phyloP scores from a whole-genome alignment of 2,888 invertebrate genomes.

The Meteorus colon region DNA sequence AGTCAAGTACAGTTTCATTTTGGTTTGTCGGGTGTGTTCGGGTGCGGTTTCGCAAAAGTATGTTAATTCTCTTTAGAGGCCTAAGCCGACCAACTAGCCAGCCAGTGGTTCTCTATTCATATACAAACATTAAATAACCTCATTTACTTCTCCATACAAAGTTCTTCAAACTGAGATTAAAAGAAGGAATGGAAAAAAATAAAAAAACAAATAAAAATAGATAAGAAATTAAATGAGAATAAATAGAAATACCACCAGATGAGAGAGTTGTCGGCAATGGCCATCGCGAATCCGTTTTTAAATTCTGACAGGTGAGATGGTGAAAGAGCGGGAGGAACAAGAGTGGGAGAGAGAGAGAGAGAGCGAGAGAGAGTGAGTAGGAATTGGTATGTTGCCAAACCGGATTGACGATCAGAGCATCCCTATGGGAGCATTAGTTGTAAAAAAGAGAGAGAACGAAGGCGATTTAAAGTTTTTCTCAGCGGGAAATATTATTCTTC shows the following conservation, averaged over 20 bases:
- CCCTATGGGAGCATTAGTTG: constrained; percentile 40
- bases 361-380: neutral
- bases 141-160: neutral
- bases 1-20: constrained; percentile 40
- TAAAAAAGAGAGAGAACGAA: constrained; percentile 34
- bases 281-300: constrained; percentile 46
- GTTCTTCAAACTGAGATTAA: neutral
- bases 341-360: neutral
- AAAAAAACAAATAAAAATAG: neutral
- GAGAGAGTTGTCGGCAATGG: constrained; percentile 38
- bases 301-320: constrained; percentile 51
- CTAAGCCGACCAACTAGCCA: constrained; percentile 10
- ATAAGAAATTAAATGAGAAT: neutral
- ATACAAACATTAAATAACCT: constrained; percentile 8
- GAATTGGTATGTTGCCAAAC: constrained; percentile 51
- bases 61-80: constrained; percentile 43
- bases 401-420: constrained; percentile 49
- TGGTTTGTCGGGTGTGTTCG: neutral
- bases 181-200: neutral
- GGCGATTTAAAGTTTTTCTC: constrained; percentile 26
- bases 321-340: constrained; percentile 33
- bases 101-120: constrained; percentile 35
- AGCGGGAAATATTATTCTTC: constrained; percentile 31
- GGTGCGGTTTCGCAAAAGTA: constrained; percentile 43
- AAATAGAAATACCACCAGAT: neutral